A percentile compares a stretch with the other conserved stretches of the same genome.
Conservation (phyloP, 2,113 vertebrate species). For the Gasterosteus aculeatus region DNA sequence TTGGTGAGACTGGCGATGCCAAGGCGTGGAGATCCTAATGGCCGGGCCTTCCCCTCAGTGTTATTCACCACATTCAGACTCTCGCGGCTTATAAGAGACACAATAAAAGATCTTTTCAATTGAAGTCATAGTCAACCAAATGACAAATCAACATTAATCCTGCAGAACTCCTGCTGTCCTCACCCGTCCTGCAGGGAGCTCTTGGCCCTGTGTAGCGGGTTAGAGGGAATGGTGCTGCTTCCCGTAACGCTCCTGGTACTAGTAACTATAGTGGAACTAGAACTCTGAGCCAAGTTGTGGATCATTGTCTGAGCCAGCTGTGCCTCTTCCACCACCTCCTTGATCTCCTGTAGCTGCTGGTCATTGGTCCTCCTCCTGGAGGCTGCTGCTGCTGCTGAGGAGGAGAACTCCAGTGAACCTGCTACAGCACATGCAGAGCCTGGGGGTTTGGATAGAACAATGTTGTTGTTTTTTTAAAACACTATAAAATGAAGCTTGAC, state of each 20-base stretch:
- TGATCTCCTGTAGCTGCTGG: conserved; percentile 82
- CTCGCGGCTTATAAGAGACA: conserved; percentile 56
- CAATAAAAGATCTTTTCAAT: neutral
- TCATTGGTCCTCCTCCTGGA: conserved; percentile 78
- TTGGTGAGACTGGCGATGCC: conserved; percentile 95
- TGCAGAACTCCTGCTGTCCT: conserved; percentile 51
- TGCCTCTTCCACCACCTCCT: conserved; percentile 85
- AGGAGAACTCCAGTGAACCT: conserved; percentile 17
- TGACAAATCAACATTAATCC: neutral
- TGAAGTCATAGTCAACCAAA: neutral
- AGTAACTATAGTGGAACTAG: conserved; percentile 76
- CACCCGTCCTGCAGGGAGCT: conserved; percentile 87
- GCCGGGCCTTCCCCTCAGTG: conserved; percentile 84
- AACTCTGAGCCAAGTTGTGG: conserved; percentile 80
- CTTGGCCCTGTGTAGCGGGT: conserved; percentile 80
- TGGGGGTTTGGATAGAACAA: conserved; percentile 1
- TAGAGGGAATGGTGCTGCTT: conserved; percentile 76
- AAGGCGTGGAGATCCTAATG: conserved; percentile 92
- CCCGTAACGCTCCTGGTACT: conserved; percentile 87
- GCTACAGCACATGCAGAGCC: conserved; percentile 30
- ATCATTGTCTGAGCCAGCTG: conserved; percentile 81
- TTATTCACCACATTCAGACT: conserved; percentile 51
- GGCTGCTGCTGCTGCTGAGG: conserved; percentile 60
- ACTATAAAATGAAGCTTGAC: neutral
- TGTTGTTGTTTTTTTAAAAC: neutral